Evolutionary conservation across 2,888 invertebrate genomes (phyloP), one percentile per base, ranked within the genome.

Genomic region (Panzeria rudis): DNA sequence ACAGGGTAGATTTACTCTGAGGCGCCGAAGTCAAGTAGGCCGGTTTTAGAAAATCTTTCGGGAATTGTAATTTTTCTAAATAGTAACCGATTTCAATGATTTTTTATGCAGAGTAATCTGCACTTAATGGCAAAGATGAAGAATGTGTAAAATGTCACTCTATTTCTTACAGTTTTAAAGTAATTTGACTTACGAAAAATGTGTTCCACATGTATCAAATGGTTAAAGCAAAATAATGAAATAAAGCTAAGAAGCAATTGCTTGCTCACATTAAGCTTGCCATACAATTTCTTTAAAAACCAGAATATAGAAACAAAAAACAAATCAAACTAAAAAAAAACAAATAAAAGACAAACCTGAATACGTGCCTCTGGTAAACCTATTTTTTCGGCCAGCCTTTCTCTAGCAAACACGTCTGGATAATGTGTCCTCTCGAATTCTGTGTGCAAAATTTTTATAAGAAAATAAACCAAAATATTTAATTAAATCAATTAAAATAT

Each of bases 351-450:
- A 95, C 96, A 92, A 92, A 92, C 98, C 97, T 98, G 98, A 95
- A 98, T 98, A 95, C 98, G 96, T 94, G 98, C 98, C 96, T 98
- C 98, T 94, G 98, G 98, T 94, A 98, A 96, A 95, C 97, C 97
- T 94, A 98, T 98, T 95, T 98, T 98, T 94, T 97, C 97, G 87
- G 98, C 98, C 93, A 98, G 95, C 93, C 98, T 95, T 93, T 98
- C 98, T 90, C 98, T 94, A 88, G 98, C 98, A 93, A 98, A 98
- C 89, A 98, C 98, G 94, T 98, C 98, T 87, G 98, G 98, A 93
- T 98, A 98, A 94, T 98, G 98, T 90, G 98, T 98, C 93, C 98
- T 94, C 94, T 98, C 98, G 94, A 98, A 98, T 94, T 98, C 98
- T 98, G 94, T 23, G 87, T 86, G 44, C 35, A 59, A 76, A 72